Percentiles rank a stretch among this genome's conserved stretches.
Evolutionary conservation across 1,140 invertebrate species (phyloP).

Genomic region (Hyles euphorbiae): DNA sequence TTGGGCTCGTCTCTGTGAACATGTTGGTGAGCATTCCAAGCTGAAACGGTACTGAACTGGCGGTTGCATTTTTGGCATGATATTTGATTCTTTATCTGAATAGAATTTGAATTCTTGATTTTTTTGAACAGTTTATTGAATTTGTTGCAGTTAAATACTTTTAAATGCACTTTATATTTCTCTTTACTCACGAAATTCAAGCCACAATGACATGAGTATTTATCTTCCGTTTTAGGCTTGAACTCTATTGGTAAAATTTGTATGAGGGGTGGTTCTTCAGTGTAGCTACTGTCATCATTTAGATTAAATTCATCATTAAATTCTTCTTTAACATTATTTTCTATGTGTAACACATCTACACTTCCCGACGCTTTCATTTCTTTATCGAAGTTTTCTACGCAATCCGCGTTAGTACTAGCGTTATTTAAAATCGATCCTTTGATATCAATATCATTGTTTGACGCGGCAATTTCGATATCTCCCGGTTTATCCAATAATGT

Average conservation of each 20-base stretch:
- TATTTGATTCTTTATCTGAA: slow-evolving; percentile 8
- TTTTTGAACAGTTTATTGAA: slow-evolving; percentile 11
- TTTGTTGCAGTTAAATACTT: slow-evolving; percentile 11
- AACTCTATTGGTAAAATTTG: background rate
- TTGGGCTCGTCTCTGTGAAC: slow-evolving; percentile 1
- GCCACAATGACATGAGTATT: slow-evolving; percentile 14
- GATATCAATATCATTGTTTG: too few relatives aligned
- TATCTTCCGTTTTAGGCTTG: slow-evolving; percentile 6
- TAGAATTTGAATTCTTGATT: slow-evolving; percentile 3
- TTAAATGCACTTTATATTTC: slow-evolving; percentile 17
- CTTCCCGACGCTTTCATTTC: too few relatives aligned
- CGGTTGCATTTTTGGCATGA: slow-evolving; percentile 7
- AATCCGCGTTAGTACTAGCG: too few relatives aligned
- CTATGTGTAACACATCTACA: too few relatives aligned
- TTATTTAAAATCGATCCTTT: too few relatives aligned
- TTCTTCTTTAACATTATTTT: slow-evolving; percentile 9
- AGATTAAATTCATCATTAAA: slow-evolving; percentile 11
- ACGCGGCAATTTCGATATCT: too few relatives aligned
- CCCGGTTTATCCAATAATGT: background rate
- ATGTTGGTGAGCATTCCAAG: slow-evolving; percentile 11
- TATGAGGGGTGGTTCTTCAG: background rate
- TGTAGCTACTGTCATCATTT: slow-evolving; percentile 1
- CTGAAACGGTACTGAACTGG: slow-evolving; percentile 6
- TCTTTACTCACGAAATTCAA: slow-evolving; percentile 13
- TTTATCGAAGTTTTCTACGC: too few relatives aligned